Conservation (phyloP, 2,888 invertebrate genomes). For the Cantharis nigra region DNA sequence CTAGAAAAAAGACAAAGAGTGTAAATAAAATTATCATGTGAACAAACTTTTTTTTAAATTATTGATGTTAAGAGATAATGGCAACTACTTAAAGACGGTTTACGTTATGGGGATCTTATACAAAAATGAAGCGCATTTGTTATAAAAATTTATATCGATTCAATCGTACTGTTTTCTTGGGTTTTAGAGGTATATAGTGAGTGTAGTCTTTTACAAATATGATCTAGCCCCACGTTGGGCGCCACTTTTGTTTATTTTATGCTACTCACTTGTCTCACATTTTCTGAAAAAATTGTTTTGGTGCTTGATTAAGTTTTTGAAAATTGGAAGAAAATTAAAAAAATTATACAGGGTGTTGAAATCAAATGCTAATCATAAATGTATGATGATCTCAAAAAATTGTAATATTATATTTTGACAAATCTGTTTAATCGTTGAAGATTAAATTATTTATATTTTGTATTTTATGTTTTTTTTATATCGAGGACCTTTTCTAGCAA, state of each 20-base stretch:
- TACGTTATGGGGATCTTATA: background rate
- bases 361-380: slow-evolving; percentile 1
- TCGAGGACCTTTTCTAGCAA: background rate
- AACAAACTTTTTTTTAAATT: slow-evolving; percentile 21
- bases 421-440: slow-evolving; percentile 1
- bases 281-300: background rate
- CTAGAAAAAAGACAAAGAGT: background rate
- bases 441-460: slow-evolving; percentile 9
- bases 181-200: background rate
- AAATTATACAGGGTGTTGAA: background rate
- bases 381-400: background rate
- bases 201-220: background rate
- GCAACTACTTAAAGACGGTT: slow-evolving; percentile 23
- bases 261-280: background rate
- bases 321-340: background rate
- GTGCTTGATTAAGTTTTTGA: background rate
- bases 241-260: background rate
- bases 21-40: background rate
- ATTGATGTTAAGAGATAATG: slow-evolving; percentile 16
- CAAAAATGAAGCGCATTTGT: background rate
- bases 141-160: background rate
- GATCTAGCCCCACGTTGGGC: background rate
- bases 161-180: background rate
- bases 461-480: slow-evolving; percentile 3
- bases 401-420: slow-evolving; percentile 1